Evolutionary conservation across 1,140 invertebrate genomes (phyloP).

Genomic region (Frieseomelitta varia): DNA sequence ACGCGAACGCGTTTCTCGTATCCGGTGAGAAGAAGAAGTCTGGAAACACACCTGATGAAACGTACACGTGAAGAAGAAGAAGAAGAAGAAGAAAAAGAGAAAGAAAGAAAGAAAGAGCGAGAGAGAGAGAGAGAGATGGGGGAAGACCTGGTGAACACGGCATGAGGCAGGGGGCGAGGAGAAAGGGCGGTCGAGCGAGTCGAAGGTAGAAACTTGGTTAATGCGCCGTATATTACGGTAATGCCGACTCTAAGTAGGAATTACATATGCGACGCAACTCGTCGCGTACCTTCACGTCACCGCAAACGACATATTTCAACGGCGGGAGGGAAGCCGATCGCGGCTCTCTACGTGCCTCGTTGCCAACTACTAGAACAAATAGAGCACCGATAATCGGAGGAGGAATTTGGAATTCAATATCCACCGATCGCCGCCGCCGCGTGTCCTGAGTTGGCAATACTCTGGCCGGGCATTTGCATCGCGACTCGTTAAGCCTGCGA

Average conservation of each 20-base stretch:
- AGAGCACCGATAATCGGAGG: slow-evolving; percentile 73
- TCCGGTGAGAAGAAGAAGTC: slow-evolving; percentile 70
- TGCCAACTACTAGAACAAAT: slow-evolving; percentile 79
- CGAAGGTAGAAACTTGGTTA: slow-evolving; percentile 72
- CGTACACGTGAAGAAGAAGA: slow-evolving; percentile 66
- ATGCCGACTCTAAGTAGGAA: slow-evolving; percentile 79
- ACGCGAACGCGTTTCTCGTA: slow-evolving; percentile 69
- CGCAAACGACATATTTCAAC: slow-evolving; percentile 79
- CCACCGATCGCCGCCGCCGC: slow-evolving; percentile 68
- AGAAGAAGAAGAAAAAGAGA: too few species aligned
- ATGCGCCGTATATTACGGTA: slow-evolving; percentile 78
- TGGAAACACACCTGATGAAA: slow-evolving; percentile 73
- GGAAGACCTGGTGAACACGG: not conserved
- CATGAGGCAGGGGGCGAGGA: slow-evolving; percentile 2
- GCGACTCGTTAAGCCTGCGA: slow-evolving; percentile 63
- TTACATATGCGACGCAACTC: slow-evolving; percentile 80
- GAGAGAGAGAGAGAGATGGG: not conserved
- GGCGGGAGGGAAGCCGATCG: slow-evolving; percentile 65
- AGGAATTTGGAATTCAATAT: slow-evolving; percentile 79
- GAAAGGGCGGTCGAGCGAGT: slow-evolving; percentile 51
- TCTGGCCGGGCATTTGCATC: slow-evolving; percentile 64
- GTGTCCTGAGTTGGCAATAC: slow-evolving; percentile 65
- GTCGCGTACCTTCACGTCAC: slow-evolving; percentile 79
- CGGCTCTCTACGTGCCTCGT: slow-evolving; percentile 74
- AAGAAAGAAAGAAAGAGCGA: too few species aligned